These are phyloP conservation scores for Craseonycteris thonglongyai DNA, from an alignment of 2,113 vertebrate genomes.

Conservation along the genomic window DNA sequence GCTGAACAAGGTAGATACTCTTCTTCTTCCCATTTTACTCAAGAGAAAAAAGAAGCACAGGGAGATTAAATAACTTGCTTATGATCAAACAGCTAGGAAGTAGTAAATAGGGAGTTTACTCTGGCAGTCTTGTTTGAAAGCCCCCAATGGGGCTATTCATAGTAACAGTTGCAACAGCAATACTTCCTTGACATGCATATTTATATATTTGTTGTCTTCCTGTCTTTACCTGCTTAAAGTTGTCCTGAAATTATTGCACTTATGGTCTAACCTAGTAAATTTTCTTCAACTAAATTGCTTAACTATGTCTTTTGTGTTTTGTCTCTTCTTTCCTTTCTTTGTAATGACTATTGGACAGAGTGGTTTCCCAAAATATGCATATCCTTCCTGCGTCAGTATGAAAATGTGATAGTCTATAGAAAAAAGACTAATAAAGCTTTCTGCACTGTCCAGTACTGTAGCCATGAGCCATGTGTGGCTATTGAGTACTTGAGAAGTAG, in stretches of 20 bases:
- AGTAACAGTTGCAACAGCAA: background rate
- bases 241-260: background rate
- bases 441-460: background rate
- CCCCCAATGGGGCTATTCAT: background rate
- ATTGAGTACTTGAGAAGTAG: background rate
- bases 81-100: background rate
- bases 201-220: background rate
- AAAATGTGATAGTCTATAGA: background rate
- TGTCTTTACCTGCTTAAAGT: background rate
- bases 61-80: background rate
- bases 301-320: background rate
- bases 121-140: background rate
- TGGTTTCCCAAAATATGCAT: background rate
- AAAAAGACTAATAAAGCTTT: background rate
- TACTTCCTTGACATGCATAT: background rate
- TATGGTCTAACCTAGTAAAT: background rate
- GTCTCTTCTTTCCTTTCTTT: background rate
- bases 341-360: background rate
- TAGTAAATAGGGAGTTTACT: background rate
- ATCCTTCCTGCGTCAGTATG: background rate
- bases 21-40: background rate
- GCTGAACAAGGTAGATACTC: background rate
- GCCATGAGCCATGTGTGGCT: background rate
- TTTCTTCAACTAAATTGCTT: background rate
- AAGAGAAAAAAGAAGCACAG: background rate